Evolutionary conservation across 2,797 vertebrate species (phyloP).

Genomic region (Rhinella marina): DNA sequence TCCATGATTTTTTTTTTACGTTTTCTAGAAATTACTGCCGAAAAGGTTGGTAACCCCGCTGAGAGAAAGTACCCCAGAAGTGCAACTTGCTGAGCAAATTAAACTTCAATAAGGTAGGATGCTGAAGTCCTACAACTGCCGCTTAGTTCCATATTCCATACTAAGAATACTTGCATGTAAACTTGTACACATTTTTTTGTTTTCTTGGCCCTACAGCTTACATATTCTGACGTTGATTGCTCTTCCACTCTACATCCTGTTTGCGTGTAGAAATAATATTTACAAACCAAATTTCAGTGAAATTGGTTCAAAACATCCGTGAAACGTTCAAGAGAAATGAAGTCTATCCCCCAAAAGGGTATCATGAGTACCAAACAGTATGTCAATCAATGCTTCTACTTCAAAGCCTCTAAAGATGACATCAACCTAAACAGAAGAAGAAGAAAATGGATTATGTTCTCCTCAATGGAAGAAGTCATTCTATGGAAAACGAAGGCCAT

Average conservation of each 20-base stretch:
- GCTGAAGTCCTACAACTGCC: neutral
- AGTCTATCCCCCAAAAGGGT: conserved; percentile 10
- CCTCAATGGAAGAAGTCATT: conserved; percentile 7
- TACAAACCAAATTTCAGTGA: conserved; percentile 8
- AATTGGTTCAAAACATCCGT: conserved; percentile 31
- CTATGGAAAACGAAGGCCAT: neutral
- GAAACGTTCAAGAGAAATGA: conserved; percentile 17
- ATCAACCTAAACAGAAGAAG: conserved; percentile 40
- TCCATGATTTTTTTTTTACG: neutral
- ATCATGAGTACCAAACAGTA: conserved; percentile 17
- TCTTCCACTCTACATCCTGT: conserved; percentile 30
- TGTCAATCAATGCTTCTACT: conserved; percentile 31
- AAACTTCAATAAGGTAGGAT: neutral
- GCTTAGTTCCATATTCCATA: neutral
- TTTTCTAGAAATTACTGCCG: neutral
- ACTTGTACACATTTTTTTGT: neutral
- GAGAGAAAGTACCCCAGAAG: too few species aligned
- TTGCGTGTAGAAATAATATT: conserved; percentile 32
- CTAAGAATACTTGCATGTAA: neutral
- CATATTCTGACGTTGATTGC: neutral
- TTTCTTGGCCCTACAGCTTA: conserved; percentile 1
- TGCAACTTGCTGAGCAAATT: neutral
- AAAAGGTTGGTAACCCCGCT: neutral
- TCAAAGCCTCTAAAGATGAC: conserved; percentile 29
- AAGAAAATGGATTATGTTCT: conserved; percentile 27